These are phyloP conservation scores for Pseudocheirus occidentalis DNA, from an alignment of 2,797 vertebrate genomes.

Conservation along the genomic window DNA sequence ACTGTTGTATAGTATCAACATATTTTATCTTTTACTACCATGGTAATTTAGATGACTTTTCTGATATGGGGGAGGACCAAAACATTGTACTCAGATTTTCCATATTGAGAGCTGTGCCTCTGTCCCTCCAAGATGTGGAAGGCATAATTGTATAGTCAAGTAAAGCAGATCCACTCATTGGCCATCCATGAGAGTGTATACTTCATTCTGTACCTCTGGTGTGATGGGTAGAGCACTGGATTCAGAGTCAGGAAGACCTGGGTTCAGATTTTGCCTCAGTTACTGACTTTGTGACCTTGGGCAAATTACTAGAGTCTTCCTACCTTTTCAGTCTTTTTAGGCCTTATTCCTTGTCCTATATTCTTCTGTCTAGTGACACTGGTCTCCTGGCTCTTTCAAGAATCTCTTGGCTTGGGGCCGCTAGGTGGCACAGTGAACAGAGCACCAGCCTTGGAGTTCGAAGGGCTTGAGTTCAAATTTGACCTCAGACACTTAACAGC, in stretches of 20 bases:
- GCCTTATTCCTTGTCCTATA: fast-evolving
- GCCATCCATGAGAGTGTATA: not conserved
- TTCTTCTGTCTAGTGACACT: not conserved
- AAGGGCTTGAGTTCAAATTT: too few relatives aligned
- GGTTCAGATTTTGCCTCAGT: not conserved
- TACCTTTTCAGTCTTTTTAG: not conserved
- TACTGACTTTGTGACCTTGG: not conserved
- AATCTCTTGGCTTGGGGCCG: not conserved
- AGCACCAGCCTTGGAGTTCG: too few relatives aligned
- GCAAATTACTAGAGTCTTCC: not conserved
- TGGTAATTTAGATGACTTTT: not conserved
- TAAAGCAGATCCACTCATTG: not conserved
- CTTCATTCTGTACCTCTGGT: not conserved
- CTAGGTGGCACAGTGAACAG: too few relatives aligned
- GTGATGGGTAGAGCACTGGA: too few relatives aligned
- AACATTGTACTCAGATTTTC: not conserved
- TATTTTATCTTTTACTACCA: not conserved
- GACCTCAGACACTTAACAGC: too few relatives aligned
- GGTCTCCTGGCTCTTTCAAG: too few relatives aligned
- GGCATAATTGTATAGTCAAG: not conserved
- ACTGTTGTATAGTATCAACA: not conserved
- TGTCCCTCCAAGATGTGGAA: not conserved
- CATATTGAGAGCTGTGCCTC: too few relatives aligned
- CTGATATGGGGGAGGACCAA: not conserved
- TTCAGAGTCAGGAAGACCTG: not conserved